A percentile compares a stretch with the other conserved stretches of the same genome.
phyloP scores from a whole-genome alignment of 2,888 invertebrate genomes.

The Apoda limacodes region DNA sequence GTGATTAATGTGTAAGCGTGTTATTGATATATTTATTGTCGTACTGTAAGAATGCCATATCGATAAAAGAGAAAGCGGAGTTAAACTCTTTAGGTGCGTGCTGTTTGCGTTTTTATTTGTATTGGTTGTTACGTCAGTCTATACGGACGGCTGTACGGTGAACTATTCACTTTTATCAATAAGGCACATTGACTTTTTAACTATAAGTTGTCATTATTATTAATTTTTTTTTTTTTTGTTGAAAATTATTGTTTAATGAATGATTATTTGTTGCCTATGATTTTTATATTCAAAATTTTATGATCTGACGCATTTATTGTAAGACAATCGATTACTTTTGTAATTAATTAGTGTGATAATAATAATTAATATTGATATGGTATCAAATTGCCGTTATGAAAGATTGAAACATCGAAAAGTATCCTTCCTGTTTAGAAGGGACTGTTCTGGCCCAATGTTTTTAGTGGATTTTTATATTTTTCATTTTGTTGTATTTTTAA shows the following conservation, averaged over 20 bases:
- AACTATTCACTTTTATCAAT: conserved; percentile 66
- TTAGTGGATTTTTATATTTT: conserved; percentile 68
- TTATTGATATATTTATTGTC: conserved; percentile 64
- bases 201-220: conserved; percentile 64
- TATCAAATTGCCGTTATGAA: conserved; percentile 68
- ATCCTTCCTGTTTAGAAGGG: conserved; percentile 71
- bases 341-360: conserved; percentile 70
- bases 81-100: conserved; percentile 57
- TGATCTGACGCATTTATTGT: conserved; percentile 72
- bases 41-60: conserved; percentile 70
- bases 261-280: conserved; percentile 67
- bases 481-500: conserved; percentile 69
- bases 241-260: conserved; percentile 63
- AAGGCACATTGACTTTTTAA: conserved; percentile 64
- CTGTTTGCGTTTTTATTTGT: conserved; percentile 52
- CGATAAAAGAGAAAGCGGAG: conserved; percentile 65
- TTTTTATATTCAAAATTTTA: conserved; percentile 67
- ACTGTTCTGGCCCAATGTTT: conserved; percentile 68
- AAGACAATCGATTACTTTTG: conserved; percentile 70
- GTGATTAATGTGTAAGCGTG: conserved; percentile 71
- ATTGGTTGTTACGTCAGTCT: conserved; percentile 48
- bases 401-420: conserved; percentile 69
- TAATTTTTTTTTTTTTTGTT: conserved; percentile 66
- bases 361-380: conserved; percentile 63
- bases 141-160: conserved; percentile 33